Percentiles rank a stretch among this genome's conserved stretches.
Evolutionary conservation across 2,113 vertebrate genomes (phyloP).

Genomic region (Indri indri): DNA sequence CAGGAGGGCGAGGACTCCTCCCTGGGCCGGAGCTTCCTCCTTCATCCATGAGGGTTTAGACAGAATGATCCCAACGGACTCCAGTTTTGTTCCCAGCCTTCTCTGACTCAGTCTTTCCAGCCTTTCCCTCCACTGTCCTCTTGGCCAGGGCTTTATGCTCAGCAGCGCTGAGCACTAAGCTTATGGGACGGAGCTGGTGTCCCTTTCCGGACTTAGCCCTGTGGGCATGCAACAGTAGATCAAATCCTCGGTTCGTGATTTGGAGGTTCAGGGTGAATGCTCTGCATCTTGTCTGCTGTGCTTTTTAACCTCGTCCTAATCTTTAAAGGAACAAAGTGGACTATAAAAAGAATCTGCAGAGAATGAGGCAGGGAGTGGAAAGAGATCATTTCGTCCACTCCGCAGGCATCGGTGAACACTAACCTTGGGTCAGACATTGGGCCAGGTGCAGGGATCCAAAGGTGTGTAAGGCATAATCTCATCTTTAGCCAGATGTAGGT

Average conservation of each 20-base stretch:
- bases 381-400: not conserved
- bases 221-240: not conserved
- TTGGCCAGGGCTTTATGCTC: not conserved
- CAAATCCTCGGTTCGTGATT: not conserved
- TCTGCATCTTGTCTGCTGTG: not conserved
- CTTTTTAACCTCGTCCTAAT: not conserved
- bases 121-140: not conserved
- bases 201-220: not conserved
- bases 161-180: not conserved
- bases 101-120: slow-evolving; percentile 35
- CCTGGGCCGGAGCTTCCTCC: not conserved
- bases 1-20: not conserved
- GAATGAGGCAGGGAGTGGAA: not conserved
- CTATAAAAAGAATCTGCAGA: not conserved
- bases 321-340: not conserved
- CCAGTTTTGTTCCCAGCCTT: not conserved
- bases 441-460: not conserved
- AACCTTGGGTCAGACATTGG: too few relatives aligned
- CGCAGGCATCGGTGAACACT: not conserved
- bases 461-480: not conserved
- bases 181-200: not conserved
- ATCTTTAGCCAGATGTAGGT: not conserved
- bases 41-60: not conserved
- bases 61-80: not conserved
- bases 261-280: not conserved